Conservation (phyloP, 1,140 invertebrate genomes). For the Bombus vancouverensis region DNA sequence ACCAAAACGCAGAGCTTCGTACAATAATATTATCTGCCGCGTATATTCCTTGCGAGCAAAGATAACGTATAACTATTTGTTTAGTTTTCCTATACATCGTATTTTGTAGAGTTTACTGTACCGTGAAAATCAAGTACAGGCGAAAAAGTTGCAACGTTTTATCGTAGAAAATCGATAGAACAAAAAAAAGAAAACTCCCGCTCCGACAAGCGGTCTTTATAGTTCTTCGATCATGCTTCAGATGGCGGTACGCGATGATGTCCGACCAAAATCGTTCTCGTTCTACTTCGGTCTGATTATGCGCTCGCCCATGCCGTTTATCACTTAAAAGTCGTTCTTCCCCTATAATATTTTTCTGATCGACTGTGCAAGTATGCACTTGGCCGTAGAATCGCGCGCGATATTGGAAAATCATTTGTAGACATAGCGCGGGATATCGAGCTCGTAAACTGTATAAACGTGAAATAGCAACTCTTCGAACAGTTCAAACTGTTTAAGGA, state of each 20-base stretch:
- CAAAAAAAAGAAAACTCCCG: neutral
- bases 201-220: conserved; percentile 19
- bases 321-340: neutral
- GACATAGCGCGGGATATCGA: neutral
- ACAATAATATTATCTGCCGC: no score
- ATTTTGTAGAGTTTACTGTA: neutral
- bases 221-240: conserved; percentile 48
- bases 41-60: no score
- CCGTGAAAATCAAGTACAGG: no score
- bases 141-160: no score
- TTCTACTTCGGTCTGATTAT: conserved; percentile 19
- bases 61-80: no score
- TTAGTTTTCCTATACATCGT: neutral
- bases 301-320: neutral
- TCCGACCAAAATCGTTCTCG: conserved; percentile 22
- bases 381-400: neutral
- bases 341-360: neutral
- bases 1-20: neutral
- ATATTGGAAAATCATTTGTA: conserved; percentile 41
- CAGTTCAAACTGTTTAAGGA: neutral
- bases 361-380: neutral
- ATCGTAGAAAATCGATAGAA: conserved; percentile 17
- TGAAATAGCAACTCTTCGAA: neutral
- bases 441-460: neutral
- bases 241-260: conserved; percentile 55